Percentiles rank a stretch among this genome's conserved stretches.
These are phyloP conservation scores for Lutraria lutraria DNA, from an alignment of 2,888 invertebrate genomes.

Conservation along the genomic window DNA sequence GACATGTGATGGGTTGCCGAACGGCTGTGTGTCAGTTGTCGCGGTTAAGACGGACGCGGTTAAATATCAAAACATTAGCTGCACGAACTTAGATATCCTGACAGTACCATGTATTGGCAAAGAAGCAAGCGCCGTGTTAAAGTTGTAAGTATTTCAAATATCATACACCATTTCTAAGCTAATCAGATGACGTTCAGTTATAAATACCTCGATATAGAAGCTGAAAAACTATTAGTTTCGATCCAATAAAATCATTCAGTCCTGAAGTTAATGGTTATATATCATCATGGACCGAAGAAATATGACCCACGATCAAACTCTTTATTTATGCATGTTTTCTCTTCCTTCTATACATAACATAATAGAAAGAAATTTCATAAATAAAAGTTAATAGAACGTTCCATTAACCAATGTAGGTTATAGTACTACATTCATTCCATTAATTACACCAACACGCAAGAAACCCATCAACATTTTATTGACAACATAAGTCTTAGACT, in stretches of 20 bases:
- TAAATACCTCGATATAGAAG: no score
- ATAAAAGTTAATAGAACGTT: background rate
- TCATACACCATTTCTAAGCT: background rate
- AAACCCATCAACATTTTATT: background rate
- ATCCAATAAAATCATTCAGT: no score
- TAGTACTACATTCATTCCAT: background rate
- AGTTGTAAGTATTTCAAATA: constrained; percentile 55
- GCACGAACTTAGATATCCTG: constrained; percentile 41
- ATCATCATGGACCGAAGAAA: no score
- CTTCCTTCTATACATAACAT: no score
- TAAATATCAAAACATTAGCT: constrained; percentile 57
- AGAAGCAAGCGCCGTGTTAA: constrained; percentile 52
- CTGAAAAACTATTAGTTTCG: no score
- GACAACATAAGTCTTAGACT: background rate
- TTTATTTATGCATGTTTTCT: no score
- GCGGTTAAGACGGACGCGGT: constrained; percentile 21
- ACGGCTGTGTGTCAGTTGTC: constrained; percentile 39
- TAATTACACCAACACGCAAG: background rate
- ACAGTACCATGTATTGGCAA: constrained; percentile 57
- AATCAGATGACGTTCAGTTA: no score
- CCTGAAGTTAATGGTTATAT: no score
- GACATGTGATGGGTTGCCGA: constrained; percentile 29
- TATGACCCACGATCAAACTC: no score
- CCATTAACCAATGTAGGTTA: background rate
- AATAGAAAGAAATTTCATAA: no score